phyloP scores from a whole-genome alignment of 1,140 invertebrate genomes.

The Eueides isabella region DNA sequence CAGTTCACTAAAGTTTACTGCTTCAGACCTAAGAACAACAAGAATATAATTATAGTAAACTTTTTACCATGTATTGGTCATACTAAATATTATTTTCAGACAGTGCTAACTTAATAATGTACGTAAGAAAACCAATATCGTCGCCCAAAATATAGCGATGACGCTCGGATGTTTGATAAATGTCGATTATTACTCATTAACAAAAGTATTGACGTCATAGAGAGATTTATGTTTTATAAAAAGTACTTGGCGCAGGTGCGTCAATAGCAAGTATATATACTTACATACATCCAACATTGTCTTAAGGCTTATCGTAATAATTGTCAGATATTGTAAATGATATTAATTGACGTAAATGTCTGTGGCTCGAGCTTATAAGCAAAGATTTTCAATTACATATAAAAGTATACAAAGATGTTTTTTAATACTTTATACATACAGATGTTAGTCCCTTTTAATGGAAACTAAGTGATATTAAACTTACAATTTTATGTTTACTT shows the following conservation, averaged over 20 bases:
- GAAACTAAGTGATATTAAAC: neutral
- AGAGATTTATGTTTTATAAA: conserved; percentile 41
- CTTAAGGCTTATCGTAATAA: conserved; percentile 51
- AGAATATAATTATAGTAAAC: too few species aligned
- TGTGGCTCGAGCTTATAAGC: conserved; percentile 33
- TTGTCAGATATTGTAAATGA: conserved; percentile 44
- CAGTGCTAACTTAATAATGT: neutral
- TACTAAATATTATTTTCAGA: neutral
- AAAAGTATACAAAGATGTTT: neutral
- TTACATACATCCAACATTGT: conserved; percentile 36
- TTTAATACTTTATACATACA: neutral
- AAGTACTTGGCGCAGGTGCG: conserved; percentile 41
- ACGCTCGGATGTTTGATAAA: conserved; percentile 30
- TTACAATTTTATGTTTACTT: neutral
- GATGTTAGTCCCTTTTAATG: too few species aligned
- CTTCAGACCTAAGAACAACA: too few species aligned
- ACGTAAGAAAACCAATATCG: neutral
- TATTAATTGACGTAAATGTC: conserved; percentile 59
- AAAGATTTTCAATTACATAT: neutral
- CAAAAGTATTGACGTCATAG: conserved; percentile 37
- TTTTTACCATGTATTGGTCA: neutral
- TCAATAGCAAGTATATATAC: conserved; percentile 39
- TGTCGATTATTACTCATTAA: conserved; percentile 27
- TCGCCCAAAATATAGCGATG: conserved; percentile 29
- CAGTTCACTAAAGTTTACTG: too few species aligned